Percentiles rank a stretch among this genome's conserved stretches.
phyloP scores from a whole-genome alignment of 2,888 invertebrate genomes.

The Lycophotia porphyrea region DNA sequence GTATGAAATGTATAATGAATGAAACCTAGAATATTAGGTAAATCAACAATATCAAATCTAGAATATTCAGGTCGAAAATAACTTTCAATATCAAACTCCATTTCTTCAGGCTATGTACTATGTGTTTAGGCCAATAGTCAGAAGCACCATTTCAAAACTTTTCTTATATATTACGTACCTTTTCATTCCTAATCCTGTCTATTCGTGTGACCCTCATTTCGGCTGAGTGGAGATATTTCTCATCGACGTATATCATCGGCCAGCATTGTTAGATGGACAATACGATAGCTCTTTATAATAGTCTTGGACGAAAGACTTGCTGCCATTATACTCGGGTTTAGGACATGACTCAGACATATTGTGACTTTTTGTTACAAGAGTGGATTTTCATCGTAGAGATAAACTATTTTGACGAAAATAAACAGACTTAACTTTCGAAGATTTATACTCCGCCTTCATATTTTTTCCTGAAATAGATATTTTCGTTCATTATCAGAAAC shows the following conservation, averaged over 20 bases:
- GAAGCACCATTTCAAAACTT: slow-evolving; percentile 65
- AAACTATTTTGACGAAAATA: slow-evolving; percentile 39
- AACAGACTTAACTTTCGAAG: slow-evolving; percentile 6
- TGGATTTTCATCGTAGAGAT: slow-evolving; percentile 47
- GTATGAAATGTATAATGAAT: no score
- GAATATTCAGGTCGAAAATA: slow-evolving; percentile 34
- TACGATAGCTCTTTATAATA: slow-evolving; percentile 66
- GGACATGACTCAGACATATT: slow-evolving; percentile 59
- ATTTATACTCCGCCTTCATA: slow-evolving; percentile 7
- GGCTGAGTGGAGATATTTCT: slow-evolving; percentile 77
- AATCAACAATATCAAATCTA: slow-evolving; percentile 1
- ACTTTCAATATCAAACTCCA: slow-evolving; percentile 56
- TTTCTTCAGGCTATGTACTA: slow-evolving; percentile 25
- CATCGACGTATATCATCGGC: slow-evolving; percentile 71
- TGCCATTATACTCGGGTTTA: slow-evolving; percentile 58
- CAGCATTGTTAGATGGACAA: slow-evolving; percentile 69
- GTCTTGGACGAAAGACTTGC: slow-evolving; percentile 58
- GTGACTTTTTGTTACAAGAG: slow-evolving; percentile 55
- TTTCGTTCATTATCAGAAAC: background rate
- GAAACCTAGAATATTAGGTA: background rate
- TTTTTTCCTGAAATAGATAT: background rate
- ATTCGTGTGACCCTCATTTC: slow-evolving; percentile 77
- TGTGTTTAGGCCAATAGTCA: slow-evolving; percentile 43
- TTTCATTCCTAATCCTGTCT: slow-evolving; percentile 76
- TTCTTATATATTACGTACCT: slow-evolving; percentile 66